Evolutionary conservation across 2,888 invertebrate genomes (phyloP), one percentile per base, ranked within the genome.

Genomic region (Nymphalis urticae): DNA sequence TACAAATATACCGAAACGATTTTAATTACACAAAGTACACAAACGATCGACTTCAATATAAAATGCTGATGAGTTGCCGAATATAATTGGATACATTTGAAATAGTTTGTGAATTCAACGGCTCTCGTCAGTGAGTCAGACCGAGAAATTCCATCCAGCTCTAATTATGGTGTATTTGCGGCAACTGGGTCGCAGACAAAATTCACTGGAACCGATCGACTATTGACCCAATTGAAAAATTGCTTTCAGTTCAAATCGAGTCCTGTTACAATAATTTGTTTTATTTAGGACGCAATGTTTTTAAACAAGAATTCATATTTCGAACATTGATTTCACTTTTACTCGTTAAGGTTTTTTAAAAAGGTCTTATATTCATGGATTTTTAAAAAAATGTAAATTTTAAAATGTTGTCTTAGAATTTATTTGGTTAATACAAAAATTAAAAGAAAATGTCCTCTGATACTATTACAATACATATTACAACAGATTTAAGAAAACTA

Each of bases 171-270:
- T 74, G 68, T 42, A 42, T 75, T 76, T 75, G 74, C 73, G 56
- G 68, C 50, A 73, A 77, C 73, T 75, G 74, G 75, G 77, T 72
- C 75, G 72, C 76, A 70, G 74, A 76, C 77, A 68, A 72, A 79
- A 76, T 79, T 82, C 81, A 76, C 77, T 76, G 75, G 80, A 84
- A 85, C 82, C 81, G 79, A 85, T 82, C 77, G 62, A 69, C 76
- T 80, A 82, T 85, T 86, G 83, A 76, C 47, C 75, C 81, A 84
- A 87, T 88, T 86, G 84, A 78, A 81, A 81, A 85, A 87, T 86
- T 84, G 77, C 80, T 79, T 75, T 78, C 78, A 77, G 65, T 68
- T 54, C 21, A 19, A 42, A 42, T 58, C 19, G 36, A 58, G 56
- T 64, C 58, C 64, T 63, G 59, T 42, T 66, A 62, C 58, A 62